phyloP scores from a whole-genome alignment of 2,888 invertebrate species.

The Lysandra coridon region DNA sequence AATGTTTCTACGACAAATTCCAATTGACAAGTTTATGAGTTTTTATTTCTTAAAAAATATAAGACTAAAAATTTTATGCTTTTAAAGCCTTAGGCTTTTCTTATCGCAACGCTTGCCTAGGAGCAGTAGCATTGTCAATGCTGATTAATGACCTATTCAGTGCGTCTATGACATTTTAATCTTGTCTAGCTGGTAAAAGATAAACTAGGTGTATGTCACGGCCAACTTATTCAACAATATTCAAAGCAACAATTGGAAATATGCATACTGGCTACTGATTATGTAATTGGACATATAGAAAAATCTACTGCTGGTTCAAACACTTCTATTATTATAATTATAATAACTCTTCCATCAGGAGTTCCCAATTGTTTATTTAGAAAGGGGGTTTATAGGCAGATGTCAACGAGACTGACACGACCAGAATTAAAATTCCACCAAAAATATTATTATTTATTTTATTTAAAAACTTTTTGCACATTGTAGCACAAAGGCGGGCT shows the following conservation, averaged over 20 bases:
- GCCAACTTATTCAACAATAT: not conserved
- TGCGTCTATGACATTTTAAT: slow-evolving; percentile 15
- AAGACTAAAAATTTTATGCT: not conserved
- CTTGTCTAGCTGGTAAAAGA: slow-evolving; percentile 3
- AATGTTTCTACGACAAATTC: not conserved
- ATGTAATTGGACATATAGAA: not conserved
- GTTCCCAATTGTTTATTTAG: not conserved
- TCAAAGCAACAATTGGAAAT: slow-evolving; percentile 3
- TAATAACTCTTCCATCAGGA: not conserved
- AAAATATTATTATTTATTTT: too few relatives aligned
- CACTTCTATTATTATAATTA: not conserved
- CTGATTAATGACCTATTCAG: slow-evolving; percentile 3
- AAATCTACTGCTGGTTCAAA: not conserved
- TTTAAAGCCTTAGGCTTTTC: not conserved
- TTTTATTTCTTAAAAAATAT: not conserved
- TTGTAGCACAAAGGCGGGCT: too few relatives aligned
- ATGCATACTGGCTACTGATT: not conserved
- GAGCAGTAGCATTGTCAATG: not conserved
- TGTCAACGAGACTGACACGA: not conserved
- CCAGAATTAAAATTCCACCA: not conserved
- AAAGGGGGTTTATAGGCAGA: not conserved
- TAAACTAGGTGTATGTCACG: slow-evolving; percentile 14
- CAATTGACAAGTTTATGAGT: not conserved
- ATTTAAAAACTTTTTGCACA: too few relatives aligned
- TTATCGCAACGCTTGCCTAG: not conserved